A percentile compares a stretch with the other conserved stretches of the same genome.
phyloP scores from a whole-genome alignment of 1,140 invertebrate genomes.

The Trachymyrmex cornetzi region DNA sequence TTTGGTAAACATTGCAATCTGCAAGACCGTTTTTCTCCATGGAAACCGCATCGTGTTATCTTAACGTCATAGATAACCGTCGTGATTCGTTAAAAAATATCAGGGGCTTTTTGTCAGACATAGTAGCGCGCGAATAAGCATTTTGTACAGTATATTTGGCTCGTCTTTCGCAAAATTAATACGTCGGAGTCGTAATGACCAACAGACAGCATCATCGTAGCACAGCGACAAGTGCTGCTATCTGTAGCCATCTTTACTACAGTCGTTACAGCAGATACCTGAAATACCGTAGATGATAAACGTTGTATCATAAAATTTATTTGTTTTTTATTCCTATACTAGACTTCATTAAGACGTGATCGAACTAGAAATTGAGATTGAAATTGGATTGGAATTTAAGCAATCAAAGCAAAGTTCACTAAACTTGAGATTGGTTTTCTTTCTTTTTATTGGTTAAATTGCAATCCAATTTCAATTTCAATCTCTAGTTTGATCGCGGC shows the following conservation, averaged over 20 bases:
- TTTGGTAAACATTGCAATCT: conserved; percentile 5
- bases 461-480: no score
- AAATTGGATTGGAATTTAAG: no score
- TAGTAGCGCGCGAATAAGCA: background rate
- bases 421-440: no score
- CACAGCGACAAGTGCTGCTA: background rate
- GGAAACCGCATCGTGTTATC: background rate
- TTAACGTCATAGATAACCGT: background rate
- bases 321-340: no score
- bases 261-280: background rate
- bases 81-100: background rate
- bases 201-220: background rate
- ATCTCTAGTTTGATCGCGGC: no score
- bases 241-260: background rate
- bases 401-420: no score
- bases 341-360: no score
- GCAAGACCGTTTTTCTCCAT: background rate
- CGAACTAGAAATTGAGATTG: no score
- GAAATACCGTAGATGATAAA: background rate
- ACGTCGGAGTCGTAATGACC: background rate
- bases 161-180: background rate
- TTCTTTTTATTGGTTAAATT: no score
- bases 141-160: background rate
- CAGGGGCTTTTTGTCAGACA: background rate
- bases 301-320: no score